Percentiles rank a stretch among this genome's conserved stretches.
These are phyloP conservation scores for Varanus salvator DNA, from an alignment of 2,113 vertebrate species.

Conservation along the genomic window DNA sequence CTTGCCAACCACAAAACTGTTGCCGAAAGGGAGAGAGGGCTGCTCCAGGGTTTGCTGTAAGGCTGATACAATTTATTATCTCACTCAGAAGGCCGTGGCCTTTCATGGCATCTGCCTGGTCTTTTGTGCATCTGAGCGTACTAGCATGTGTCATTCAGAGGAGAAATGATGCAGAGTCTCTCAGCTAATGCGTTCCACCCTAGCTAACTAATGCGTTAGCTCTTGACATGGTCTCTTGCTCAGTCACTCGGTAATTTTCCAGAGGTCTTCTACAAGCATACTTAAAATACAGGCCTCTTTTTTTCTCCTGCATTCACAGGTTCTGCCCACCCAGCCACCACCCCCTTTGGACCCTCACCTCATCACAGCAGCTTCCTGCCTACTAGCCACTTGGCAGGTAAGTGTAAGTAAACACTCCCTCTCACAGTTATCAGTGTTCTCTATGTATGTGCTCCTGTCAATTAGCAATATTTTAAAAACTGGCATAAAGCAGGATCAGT, in stretches of 20 bases:
- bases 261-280: background rate
- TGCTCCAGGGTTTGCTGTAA: background rate
- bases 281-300: constrained; percentile 10
- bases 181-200: background rate
- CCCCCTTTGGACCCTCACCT: constrained; percentile 87
- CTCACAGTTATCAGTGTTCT: constrained; percentile 47
- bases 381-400: constrained; percentile 95
- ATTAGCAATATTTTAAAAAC: constrained; percentile 8
- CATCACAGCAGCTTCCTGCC: constrained; percentile 94
- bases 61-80: background rate
- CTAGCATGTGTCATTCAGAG: background rate
- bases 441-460: background rate
- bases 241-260: constrained; percentile 3
- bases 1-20: no score
- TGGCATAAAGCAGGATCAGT: background rate
- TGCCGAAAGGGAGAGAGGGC: no score
- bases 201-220: background rate
- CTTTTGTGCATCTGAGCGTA: background rate
- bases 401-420: constrained; percentile 83
- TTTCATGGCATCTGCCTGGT: no score
- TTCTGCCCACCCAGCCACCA: constrained; percentile 82
- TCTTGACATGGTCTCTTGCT: background rate
- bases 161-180: background rate
- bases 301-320: constrained; percentile 74
- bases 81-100: background rate